A percentile compares a stretch with the other conserved stretches of the same genome.
These are phyloP conservation scores for Lophochroa leadbeateri DNA, from an alignment of 2,113 vertebrate genomes.

Conservation along the genomic window DNA sequence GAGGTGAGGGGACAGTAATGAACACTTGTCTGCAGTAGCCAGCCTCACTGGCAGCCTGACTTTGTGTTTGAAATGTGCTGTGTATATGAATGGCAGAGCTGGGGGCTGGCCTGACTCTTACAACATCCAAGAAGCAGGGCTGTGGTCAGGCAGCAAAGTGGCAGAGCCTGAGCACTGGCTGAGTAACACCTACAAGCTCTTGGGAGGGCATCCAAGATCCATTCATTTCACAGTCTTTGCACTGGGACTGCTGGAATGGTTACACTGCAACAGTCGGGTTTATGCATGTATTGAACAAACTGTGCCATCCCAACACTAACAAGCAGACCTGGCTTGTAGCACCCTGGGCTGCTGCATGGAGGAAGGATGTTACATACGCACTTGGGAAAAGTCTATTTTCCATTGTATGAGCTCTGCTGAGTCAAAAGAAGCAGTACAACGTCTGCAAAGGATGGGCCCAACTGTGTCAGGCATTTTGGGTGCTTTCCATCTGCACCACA, in stretches of 20 bases:
- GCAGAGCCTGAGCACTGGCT: not conserved
- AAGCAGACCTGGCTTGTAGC: not conserved
- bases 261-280: not conserved
- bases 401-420: not conserved
- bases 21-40: not conserved
- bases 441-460: not conserved
- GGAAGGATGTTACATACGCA: rapidly evolving
- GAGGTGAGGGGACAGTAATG: not conserved
- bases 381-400: not conserved
- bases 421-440: not conserved
- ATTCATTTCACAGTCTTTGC: not conserved
- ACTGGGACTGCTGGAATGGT: not conserved
- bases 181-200: not conserved
- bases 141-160: not conserved
- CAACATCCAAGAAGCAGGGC: not conserved
- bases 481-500: not conserved
- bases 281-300: not conserved
- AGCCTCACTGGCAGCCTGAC: not conserved
- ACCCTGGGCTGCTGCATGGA: not conserved
- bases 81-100: not conserved
- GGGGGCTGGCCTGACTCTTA: not conserved
- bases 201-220: not conserved
- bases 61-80: not conserved
- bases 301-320: not conserved
- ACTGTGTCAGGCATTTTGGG: not conserved